These are phyloP conservation scores for Latheticus oryzae DNA, from an alignment of 2,888 invertebrate genomes.

Conservation along the genomic window DNA sequence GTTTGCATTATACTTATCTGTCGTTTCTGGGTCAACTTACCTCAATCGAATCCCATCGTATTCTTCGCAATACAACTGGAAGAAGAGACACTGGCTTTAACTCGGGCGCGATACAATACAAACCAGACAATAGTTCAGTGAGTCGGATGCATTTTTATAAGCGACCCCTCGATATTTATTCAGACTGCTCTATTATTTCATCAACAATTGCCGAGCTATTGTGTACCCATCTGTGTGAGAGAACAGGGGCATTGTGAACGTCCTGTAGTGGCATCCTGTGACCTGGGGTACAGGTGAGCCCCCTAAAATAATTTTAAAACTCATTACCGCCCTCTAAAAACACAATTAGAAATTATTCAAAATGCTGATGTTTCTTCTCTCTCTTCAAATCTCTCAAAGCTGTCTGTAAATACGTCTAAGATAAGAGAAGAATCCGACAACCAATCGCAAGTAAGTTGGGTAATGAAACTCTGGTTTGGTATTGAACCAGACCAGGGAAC, in stretches of 20 bases:
- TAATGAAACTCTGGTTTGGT: constrained; percentile 62
- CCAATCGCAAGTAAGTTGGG: constrained; percentile 62
- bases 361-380: too few species aligned
- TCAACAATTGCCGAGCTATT: constrained; percentile 62
- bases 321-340: constrained; percentile 24
- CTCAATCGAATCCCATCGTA: constrained; percentile 54
- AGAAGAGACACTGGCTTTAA: constrained; percentile 54
- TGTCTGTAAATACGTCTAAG: constrained; percentile 60
- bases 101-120: constrained; percentile 50
- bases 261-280: constrained; percentile 49
- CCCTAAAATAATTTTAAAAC: constrained; percentile 23
- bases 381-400: constrained; percentile 9
- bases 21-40: constrained; percentile 27
- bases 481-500: constrained; percentile 59
- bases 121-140: constrained; percentile 54
- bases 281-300: constrained; percentile 31
- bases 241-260: constrained; percentile 46
- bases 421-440: constrained; percentile 63
- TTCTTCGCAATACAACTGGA: constrained; percentile 55
- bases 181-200: constrained; percentile 64
- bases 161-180: constrained; percentile 59
- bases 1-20: too few species aligned
- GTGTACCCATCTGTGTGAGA: constrained; percentile 63
- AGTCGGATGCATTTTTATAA: constrained; percentile 53
- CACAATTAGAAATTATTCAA: constrained; percentile 2